These are phyloP conservation scores for Proctacanthus coquilletti DNA, from an alignment of 1,140 invertebrate genomes.

Conservation along the genomic window DNA sequence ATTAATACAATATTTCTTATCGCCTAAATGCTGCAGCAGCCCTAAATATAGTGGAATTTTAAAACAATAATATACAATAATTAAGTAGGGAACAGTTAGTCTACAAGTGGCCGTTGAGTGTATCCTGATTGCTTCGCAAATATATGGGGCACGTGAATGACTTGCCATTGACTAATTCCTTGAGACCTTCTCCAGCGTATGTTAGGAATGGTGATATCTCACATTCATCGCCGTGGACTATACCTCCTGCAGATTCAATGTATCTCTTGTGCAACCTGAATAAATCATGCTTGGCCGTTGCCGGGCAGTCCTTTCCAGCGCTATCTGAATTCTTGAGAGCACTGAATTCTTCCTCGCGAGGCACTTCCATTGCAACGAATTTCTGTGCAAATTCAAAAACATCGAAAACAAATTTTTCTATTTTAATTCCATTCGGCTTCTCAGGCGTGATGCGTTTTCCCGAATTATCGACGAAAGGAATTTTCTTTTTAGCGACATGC, in stretches of 20 bases:
- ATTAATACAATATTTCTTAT: too few relatives aligned
- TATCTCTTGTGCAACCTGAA: slow-evolving; percentile 70
- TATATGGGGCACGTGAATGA: slow-evolving; percentile 51
- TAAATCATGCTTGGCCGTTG: slow-evolving; percentile 66
- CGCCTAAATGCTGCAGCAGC: too few relatives aligned
- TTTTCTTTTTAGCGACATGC: slow-evolving; percentile 96
- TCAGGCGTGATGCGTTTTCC: slow-evolving; percentile 59
- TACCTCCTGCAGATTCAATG: slow-evolving; percentile 70
- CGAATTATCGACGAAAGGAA: slow-evolving; percentile 64
- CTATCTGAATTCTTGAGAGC: slow-evolving; percentile 89
- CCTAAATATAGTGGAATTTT: too few relatives aligned
- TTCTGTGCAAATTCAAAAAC: slow-evolving; percentile 86
- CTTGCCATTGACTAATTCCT: slow-evolving; percentile 45
- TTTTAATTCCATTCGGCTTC: slow-evolving; percentile 90
- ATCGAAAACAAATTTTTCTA: slow-evolving; percentile 99
- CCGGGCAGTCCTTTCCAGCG: slow-evolving; percentile 77
- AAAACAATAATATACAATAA: too few relatives aligned
- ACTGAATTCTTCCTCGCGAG: slow-evolving; percentile 87
- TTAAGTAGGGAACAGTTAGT: neutral
- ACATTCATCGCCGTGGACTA: slow-evolving; percentile 49
- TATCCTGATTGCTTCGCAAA: slow-evolving; percentile 26
- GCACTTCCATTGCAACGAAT: slow-evolving; percentile 88
- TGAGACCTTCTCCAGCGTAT: slow-evolving; percentile 76
- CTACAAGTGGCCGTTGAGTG: slow-evolving; percentile 20
- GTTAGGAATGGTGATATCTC: slow-evolving; percentile 88